These are phyloP conservation scores for Frankliniella intonsa DNA, from an alignment of 2,888 invertebrate species.

Conservation along the genomic window DNA sequence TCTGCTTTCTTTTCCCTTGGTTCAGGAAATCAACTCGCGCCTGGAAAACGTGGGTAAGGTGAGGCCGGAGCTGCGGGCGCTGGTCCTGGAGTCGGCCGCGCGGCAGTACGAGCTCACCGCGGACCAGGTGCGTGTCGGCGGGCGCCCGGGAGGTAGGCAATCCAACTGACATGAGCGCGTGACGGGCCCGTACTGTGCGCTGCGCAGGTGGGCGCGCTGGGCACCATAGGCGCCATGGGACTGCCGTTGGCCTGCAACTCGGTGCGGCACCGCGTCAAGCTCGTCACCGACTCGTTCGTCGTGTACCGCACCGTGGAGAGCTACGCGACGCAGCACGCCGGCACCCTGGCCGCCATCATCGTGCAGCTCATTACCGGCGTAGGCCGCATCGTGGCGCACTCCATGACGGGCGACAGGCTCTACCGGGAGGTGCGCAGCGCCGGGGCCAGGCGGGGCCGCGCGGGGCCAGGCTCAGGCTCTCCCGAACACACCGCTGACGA, in stretches of 20 bases:
- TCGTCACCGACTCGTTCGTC: constrained; percentile 10
- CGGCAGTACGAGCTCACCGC: background rate
- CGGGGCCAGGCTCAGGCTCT: too few relatives aligned
- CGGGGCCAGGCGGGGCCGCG: background rate
- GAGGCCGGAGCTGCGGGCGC: background rate
- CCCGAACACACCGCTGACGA: too few relatives aligned
- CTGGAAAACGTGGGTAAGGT: background rate
- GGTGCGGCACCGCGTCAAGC: background rate
- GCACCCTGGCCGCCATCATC: background rate
- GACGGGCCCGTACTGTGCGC: too few relatives aligned
- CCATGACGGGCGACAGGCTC: background rate
- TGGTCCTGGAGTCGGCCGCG: background rate
- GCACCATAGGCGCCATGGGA: background rate
- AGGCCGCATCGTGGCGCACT: background rate
- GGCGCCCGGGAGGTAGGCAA: background rate
- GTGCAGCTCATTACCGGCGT: background rate
- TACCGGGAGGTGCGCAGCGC: background rate
- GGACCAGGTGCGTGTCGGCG: background rate
- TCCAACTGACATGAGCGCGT: too few relatives aligned
- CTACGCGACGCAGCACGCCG: background rate
- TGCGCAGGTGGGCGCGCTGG: background rate
- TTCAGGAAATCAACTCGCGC: background rate
- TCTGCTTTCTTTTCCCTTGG: too few relatives aligned
- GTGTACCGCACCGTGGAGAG: constrained; percentile 5
- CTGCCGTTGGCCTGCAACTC: background rate